phyloP scores from a whole-genome alignment of 2,113 vertebrate species.

The Vulpes ferrilata region DNA sequence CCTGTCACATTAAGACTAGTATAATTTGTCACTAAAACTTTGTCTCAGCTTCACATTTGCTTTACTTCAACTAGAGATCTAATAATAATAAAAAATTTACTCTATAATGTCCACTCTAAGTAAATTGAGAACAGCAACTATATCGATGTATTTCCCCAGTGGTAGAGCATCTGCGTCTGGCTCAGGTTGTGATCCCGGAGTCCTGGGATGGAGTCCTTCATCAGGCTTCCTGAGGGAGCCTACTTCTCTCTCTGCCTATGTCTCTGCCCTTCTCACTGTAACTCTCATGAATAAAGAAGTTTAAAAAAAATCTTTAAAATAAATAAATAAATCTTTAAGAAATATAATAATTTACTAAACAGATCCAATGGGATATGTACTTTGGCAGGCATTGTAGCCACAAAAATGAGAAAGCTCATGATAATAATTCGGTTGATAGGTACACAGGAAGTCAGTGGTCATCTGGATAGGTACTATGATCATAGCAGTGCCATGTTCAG shows the following conservation, averaged over 20 bases:
- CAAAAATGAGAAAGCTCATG: not conserved
- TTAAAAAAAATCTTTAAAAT: not conserved
- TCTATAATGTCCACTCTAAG: not conserved
- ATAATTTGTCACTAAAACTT: not conserved
- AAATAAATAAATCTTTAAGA: not conserved
- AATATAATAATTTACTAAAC: not conserved
- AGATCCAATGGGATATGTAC: not conserved
- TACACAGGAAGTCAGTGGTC: not conserved
- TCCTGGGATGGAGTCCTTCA: not conserved
- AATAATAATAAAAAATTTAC: not conserved
- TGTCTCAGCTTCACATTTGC: not conserved
- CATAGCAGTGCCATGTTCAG: too few species aligned
- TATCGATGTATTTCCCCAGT: not conserved
- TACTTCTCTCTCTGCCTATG: not conserved
- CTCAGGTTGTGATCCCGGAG: not conserved
- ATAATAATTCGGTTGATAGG: not conserved
- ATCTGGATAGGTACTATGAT: not conserved
- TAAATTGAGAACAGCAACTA: not conserved
- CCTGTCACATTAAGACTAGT: not conserved
- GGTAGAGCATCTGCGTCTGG: not conserved
- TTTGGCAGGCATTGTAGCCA: not conserved
- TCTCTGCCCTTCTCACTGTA: not conserved
- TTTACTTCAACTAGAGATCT: not conserved
- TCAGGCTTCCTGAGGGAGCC: not conserved
- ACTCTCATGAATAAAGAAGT: too few species aligned